Conservation (phyloP, 1,140 invertebrate species). For the Dendrolimus kikuchii region DNA sequence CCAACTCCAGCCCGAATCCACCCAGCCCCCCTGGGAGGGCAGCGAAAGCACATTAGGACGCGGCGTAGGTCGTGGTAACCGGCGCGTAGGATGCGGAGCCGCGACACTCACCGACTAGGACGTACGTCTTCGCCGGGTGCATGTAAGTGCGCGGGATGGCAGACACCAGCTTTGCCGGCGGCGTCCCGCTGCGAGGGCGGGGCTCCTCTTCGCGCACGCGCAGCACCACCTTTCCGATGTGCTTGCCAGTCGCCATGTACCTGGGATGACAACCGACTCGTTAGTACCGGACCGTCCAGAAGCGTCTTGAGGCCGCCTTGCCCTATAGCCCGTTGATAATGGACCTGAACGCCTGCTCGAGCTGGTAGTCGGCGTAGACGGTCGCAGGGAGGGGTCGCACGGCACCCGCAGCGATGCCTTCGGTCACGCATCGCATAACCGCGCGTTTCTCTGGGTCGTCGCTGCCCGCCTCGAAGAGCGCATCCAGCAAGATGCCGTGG, state of each 20-base stretch:
- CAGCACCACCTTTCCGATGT: conserved; percentile 96
- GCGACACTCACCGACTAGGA: no score
- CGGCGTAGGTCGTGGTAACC: no score
- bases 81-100: no score
- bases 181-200: conserved; percentile 11
- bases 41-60: no score
- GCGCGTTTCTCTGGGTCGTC: conserved; percentile 79
- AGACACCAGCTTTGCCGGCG: conserved; percentile 73
- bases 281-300: no score
- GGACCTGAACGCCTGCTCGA: conserved; percentile 92
- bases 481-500: conserved; percentile 96
- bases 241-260: conserved; percentile 97
- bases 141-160: conserved; percentile 82
- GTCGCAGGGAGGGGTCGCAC: conserved; percentile 88
- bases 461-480: conserved; percentile 83
- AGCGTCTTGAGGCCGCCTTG: neutral
- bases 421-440: conserved; percentile 81
- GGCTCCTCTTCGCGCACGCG: conserved; percentile 88
- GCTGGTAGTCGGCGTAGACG: conserved; percentile 86
- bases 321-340: neutral
- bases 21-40: conserved; percentile 80
- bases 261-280: conserved; percentile 31
- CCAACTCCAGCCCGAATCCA: conserved; percentile 92
- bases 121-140: no score
- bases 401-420: conserved; percentile 89